Base-by-base conservation (phyloP, 2,888 invertebrate genomes). In the Acanthopleura granulata region DNA sequence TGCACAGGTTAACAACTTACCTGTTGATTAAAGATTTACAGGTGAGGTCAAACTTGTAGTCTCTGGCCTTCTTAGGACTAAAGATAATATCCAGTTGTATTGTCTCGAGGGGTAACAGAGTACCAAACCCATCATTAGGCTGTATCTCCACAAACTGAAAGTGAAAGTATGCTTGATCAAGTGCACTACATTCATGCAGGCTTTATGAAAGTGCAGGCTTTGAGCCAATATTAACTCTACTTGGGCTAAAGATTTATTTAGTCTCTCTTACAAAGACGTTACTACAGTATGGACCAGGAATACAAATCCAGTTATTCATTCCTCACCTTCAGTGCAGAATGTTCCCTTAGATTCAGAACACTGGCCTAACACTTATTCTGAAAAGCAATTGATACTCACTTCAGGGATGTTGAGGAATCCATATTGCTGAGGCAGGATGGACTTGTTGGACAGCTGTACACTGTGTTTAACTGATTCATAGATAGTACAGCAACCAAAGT, bases 61-160 rank as follows among this genome's bases (percentile, higher is more conserved):
- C 87, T 73, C 82, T 81, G 14, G 90, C 88, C 78, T 87, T 87
- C 72, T 83, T 83, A 11, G 91, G 90, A 79, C 88, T 89, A 79
- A 91, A 91, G n/a, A 91, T 85, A 14, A 91, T 84, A 75, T 91
- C 89, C 18, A 91, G 80, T 49, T 87, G 84, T 50, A 91, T 80
- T 1, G 87, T 90, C 78, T 91, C 90, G 72, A 87, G 77, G 6
- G 91, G 91, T 40, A 91, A 77, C 73, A 91, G 77, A 14, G 89
- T 90, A 22, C 90, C 91, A 85, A 91, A 91, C 0, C 90, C 90
- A 83, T 91, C 90, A 80, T 90, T 89, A 0, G 91, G 90, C 76
- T 91, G 90, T 0, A 91, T 87, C 71, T 90, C 89, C 57, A 90
- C 84, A 83, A 83, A 89, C 91, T 91, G 82, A 29, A 84, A 82